A percentile compares a stretch with the other conserved stretches of the same genome.
Evolutionary conservation across 35 echinoderm and acorn worm genomes (phyloP).

Genomic region (Apostichopus californicus): DNA sequence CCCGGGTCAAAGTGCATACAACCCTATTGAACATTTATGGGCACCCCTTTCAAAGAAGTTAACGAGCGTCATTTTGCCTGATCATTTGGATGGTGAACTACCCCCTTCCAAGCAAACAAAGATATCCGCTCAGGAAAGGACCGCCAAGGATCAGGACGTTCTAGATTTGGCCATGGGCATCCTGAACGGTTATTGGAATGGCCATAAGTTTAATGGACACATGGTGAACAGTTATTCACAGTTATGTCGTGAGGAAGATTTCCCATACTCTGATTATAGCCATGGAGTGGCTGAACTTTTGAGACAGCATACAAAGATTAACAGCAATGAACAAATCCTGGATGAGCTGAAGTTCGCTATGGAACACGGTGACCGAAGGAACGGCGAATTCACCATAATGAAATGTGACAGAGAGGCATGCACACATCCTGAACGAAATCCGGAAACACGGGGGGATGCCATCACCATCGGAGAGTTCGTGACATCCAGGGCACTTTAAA

Average conservation of each 20-base stretch:
- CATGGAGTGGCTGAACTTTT: too few relatives aligned
- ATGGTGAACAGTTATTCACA: background rate
- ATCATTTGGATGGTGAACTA: background rate
- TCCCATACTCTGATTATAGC: background rate
- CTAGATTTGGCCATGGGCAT: background rate
- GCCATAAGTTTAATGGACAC: background rate
- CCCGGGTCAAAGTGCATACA: constrained; percentile 36
- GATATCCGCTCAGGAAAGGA: background rate
- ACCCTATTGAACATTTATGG: constrained; percentile 44
- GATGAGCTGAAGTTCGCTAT: background rate
- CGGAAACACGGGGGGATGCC: constrained; percentile 9
- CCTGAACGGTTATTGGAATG: constrained; percentile 12
- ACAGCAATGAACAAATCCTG: background rate
- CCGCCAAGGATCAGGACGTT: background rate
- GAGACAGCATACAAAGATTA: background rate
- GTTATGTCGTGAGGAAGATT: background rate
- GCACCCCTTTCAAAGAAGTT: background rate
- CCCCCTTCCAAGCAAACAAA: background rate
- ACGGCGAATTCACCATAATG: constrained; percentile 15
- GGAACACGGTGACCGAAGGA: background rate
- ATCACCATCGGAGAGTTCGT: background rate
- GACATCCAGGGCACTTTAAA: background rate
- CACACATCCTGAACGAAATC: background rate
- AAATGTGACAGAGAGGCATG: background rate
- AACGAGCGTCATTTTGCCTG: background rate